A percentile compares a stretch with the other conserved stretches of the same genome.
Evolutionary conservation across 1,140 invertebrate species (phyloP).

Genomic region (Listronotus bonariensis): DNA sequence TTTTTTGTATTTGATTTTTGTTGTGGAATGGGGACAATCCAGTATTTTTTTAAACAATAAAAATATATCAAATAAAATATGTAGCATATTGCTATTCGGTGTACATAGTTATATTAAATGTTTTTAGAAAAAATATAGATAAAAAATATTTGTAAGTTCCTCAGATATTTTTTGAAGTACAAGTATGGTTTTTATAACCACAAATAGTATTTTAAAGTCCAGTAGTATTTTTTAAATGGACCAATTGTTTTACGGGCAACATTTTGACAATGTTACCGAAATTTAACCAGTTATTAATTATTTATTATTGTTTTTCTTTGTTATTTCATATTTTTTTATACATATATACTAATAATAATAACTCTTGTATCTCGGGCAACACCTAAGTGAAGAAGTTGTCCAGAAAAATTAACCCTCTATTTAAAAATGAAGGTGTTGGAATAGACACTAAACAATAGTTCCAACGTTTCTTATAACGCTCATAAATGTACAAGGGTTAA

Average conservation of each 20-base stretch:
- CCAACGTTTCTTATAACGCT: constrained; percentile 9
- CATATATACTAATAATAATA: constrained; percentile 7
- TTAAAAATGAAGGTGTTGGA: background rate
- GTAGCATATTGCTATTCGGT: constrained; percentile 45
- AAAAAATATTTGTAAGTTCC: constrained; percentile 30
- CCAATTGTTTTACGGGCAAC: constrained; percentile 7
- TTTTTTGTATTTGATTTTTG: too few species aligned
- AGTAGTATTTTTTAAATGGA: constrained; percentile 37
- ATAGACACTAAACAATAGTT: background rate
- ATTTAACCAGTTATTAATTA: constrained; percentile 10
- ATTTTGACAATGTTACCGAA: constrained; percentile 6
- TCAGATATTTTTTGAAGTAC: constrained; percentile 27
- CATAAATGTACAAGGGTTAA: background rate
- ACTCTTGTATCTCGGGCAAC: background rate
- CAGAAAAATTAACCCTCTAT: background rate
- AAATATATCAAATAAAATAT: constrained; percentile 28
- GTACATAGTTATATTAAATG: constrained; percentile 35
- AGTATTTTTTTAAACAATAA: constrained; percentile 27
- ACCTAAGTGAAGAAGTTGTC: too few species aligned
- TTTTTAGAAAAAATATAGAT: constrained; percentile 40
- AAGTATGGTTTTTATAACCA: constrained; percentile 35
- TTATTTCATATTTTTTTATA: constrained; percentile 30
- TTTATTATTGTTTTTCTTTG: constrained; percentile 29
- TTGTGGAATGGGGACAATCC: too few species aligned
- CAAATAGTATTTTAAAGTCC: constrained; percentile 12